phyloP scores from a whole-genome alignment of 2,797 vertebrate species.

The Triplophysa bombifrons region DNA sequence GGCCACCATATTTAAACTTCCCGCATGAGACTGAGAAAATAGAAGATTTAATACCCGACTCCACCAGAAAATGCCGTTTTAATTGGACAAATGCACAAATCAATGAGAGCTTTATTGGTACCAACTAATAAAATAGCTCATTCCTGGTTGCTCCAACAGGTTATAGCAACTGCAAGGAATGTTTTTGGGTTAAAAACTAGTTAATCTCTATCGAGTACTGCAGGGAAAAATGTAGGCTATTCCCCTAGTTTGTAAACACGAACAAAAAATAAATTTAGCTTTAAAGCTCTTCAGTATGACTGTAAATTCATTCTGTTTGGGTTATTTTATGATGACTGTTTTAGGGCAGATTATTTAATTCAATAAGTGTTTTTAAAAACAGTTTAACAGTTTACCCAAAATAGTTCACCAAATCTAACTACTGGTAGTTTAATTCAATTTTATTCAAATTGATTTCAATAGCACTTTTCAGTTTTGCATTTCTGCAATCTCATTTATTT shows the following conservation, averaged over 20 bases:
- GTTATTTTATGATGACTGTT: background rate
- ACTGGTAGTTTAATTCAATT: too few species aligned
- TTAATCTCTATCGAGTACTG: constrained; percentile 2
- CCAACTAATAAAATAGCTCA: background rate
- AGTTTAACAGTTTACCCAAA: background rate
- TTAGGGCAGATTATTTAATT: background rate
- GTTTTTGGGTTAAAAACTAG: background rate
- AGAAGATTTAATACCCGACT: background rate
- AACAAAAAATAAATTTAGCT: background rate
- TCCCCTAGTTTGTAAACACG: background rate
- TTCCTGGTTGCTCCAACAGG: background rate
- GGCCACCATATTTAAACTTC: background rate
- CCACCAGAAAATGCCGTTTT: background rate
- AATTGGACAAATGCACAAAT: constrained; percentile 2
- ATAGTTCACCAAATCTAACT: too few species aligned
- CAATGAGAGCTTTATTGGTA: background rate
- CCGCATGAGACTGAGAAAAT: background rate
- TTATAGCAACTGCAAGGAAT: background rate
- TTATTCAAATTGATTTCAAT: too few species aligned
- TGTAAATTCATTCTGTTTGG: too few species aligned
- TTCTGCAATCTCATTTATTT: too few species aligned
- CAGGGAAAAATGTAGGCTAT: background rate
- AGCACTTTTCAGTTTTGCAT: too few species aligned
- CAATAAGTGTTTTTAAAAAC: background rate
- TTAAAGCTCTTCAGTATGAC: too few species aligned